Conservation (phyloP, 1,140 invertebrate genomes). For the Hyles vespertilio region DNA sequence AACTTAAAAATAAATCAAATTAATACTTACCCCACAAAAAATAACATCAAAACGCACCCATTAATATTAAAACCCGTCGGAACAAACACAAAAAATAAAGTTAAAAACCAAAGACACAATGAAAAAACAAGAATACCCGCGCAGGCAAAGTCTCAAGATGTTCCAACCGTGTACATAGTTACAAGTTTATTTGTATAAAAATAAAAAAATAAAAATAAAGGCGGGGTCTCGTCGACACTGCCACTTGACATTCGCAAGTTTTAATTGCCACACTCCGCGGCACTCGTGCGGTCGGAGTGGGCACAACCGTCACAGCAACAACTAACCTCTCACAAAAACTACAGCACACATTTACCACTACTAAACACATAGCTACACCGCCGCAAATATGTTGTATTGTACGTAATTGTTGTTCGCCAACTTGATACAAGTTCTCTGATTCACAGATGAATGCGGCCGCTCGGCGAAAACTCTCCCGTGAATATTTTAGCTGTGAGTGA, state of each 20-base stretch:
- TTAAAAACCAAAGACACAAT: too few species aligned
- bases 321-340: slow-evolving; percentile 46
- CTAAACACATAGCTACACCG: slow-evolving; percentile 34
- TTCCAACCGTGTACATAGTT: neutral
- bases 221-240: slow-evolving; percentile 40
- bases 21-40: too few species aligned
- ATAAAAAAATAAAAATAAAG: slow-evolving; percentile 59
- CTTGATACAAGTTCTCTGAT: slow-evolving; percentile 8
- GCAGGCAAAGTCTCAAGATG: slow-evolving; percentile 2
- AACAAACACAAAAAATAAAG: too few species aligned
- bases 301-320: slow-evolving; percentile 29
- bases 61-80: too few species aligned
- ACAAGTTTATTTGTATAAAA: slow-evolving; percentile 36
- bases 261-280: slow-evolving; percentile 66
- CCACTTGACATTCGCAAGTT: slow-evolving; percentile 70
- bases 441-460: slow-evolving; percentile 6
- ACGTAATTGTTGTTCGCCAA: slow-evolving; percentile 11
- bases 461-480: too few species aligned
- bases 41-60: too few species aligned
- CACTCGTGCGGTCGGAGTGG: slow-evolving; percentile 44
- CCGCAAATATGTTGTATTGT: slow-evolving; percentile 21
- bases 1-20: too few species aligned
- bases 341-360: slow-evolving; percentile 37
- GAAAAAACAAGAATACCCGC: too few species aligned
- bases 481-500: too few species aligned